Evolutionary conservation across 1,140 invertebrate species (phyloP).

Genomic region (Papilio glaucus): DNA sequence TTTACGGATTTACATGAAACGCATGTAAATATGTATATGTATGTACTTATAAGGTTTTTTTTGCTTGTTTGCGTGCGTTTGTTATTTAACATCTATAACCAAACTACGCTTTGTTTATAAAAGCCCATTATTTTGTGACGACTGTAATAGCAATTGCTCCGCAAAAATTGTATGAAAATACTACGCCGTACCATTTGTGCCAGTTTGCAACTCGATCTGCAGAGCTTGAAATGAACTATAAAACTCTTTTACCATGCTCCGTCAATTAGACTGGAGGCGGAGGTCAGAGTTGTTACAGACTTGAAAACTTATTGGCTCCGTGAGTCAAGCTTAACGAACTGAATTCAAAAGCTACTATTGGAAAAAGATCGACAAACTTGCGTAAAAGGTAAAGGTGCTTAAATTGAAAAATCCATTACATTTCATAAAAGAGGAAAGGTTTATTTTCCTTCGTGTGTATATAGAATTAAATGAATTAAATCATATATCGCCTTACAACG

Average conservation of each 20-base stretch:
- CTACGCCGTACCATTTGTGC: background rate
- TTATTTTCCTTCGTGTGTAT: background rate
- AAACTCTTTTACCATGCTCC: background rate
- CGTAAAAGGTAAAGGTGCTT: background rate
- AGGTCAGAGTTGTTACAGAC: conserved; percentile 12
- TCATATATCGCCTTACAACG: no score
- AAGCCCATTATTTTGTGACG: background rate
- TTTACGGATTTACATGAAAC: no score
- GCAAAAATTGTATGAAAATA: background rate
- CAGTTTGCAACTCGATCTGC: conserved; percentile 4
- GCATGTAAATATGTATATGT: no score
- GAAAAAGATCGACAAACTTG: background rate
- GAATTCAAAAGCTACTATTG: conserved; percentile 11
- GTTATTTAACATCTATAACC: background rate
- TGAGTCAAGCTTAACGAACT: conserved; percentile 20
- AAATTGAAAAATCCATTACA: background rate
- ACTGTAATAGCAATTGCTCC: background rate
- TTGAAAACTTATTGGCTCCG: conserved; percentile 6
- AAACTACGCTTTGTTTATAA: background rate
- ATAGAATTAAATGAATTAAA: no score
- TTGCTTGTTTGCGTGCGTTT: no score
- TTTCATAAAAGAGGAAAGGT: background rate
- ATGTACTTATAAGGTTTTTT: no score
- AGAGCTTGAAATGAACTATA: background rate
- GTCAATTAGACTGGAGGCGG: background rate